A percentile compares a stretch with the other conserved stretches of the same genome.
Evolutionary conservation across 2,888 invertebrate genomes (phyloP).

Genomic region (Callyntrura sp.): DNA sequence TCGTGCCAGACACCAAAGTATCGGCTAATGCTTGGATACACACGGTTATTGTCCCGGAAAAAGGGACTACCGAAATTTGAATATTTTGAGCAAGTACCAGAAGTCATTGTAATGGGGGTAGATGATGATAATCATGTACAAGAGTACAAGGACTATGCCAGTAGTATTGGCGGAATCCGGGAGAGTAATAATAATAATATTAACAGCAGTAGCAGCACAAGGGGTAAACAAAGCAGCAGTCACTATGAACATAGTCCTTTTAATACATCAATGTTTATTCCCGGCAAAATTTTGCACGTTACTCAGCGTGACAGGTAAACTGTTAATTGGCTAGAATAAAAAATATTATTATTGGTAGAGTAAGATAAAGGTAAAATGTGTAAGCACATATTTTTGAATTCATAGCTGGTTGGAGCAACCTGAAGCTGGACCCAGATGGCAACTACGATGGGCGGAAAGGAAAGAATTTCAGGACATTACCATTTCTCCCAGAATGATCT

Average conservation of each 20-base stretch:
- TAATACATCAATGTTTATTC: slow-evolving; percentile 88
- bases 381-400: slow-evolving; percentile 19
- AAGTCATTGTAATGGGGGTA: slow-evolving; percentile 45
- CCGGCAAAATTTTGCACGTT: slow-evolving; percentile 93
- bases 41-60: slow-evolving; percentile 18
- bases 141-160: slow-evolving; percentile 56
- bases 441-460: slow-evolving; percentile 90
- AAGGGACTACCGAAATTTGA: slow-evolving; percentile 65
- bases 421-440: slow-evolving; percentile 78
- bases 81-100: slow-evolving; percentile 67
- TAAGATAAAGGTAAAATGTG: background rate
- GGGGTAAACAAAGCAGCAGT: background rate
- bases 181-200: background rate
- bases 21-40: slow-evolving; percentile 52
- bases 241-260: slow-evolving; percentile 69
- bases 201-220: background rate
- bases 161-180: slow-evolving; percentile 11
- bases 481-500: slow-evolving; percentile 93
- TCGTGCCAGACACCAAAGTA: slow-evolving; percentile 70
- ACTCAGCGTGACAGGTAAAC: slow-evolving; percentile 88
- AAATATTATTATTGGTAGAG: too few relatives aligned
- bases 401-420: slow-evolving; percentile 76
- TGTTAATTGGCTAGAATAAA: background rate
- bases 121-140: slow-evolving; percentile 61
- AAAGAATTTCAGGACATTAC: slow-evolving; percentile 93